Conservation (phyloP, 2,113 vertebrate species). For the Rhineura floridana region DNA sequence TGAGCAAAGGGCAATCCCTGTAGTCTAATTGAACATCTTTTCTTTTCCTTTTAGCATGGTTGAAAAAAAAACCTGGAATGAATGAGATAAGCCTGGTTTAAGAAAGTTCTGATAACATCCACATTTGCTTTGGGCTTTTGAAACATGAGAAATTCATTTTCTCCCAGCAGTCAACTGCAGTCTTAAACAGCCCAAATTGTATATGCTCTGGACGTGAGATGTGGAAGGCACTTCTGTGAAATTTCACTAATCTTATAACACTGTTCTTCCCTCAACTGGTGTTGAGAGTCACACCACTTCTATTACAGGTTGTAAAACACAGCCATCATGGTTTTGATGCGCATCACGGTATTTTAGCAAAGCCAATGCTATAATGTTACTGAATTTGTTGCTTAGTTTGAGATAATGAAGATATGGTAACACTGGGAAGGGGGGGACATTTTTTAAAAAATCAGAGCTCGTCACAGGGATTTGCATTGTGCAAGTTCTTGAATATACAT, state of each 20-base stretch:
- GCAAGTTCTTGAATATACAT: too few relatives aligned
- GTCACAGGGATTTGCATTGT: background rate
- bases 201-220: background rate
- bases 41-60: background rate
- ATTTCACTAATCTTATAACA: background rate
- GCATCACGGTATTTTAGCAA: too few relatives aligned
- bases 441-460: too few relatives aligned
- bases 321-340: background rate
- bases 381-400: background rate
- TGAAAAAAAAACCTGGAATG: background rate
- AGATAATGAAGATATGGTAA: too few relatives aligned
- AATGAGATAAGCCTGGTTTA: background rate
- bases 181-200: background rate
- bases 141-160: background rate
- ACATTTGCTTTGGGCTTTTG: background rate
- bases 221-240: background rate
- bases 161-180: background rate
- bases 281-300: too few relatives aligned
- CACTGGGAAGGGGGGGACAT: background rate
- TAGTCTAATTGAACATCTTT: background rate
- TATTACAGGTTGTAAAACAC: too few relatives aligned
- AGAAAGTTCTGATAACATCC: background rate
- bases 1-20: background rate
- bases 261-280: too few relatives aligned
- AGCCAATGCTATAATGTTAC: background rate